phyloP scores from a whole-genome alignment of 2,113 vertebrate species.

The Ceyx margarethae region DNA sequence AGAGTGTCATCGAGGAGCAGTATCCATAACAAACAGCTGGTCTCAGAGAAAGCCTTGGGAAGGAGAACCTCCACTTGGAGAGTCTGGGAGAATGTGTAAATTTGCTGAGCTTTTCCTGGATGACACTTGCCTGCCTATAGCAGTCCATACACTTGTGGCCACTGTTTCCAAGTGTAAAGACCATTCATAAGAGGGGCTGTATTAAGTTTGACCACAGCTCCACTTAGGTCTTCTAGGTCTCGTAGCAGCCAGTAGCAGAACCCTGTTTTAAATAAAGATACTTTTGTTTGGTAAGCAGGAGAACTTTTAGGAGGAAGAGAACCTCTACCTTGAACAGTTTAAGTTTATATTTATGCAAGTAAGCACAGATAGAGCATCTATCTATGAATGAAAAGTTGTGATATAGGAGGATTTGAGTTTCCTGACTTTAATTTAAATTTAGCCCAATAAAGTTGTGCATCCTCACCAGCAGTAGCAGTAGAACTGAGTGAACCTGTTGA shows the following conservation, averaged over 20 bases:
- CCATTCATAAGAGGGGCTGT: neutral
- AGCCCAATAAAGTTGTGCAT: neutral
- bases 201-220: neutral
- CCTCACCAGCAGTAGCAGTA: neutral
- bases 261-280: neutral
- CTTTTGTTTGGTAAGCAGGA: neutral
- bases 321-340: neutral
- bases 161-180: neutral
- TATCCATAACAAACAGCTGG: neutral
- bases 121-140: neutral
- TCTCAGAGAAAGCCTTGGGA: neutral
- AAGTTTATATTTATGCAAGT: neutral
- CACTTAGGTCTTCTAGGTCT: neutral
- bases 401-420: neutral
- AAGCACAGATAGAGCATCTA: neutral
- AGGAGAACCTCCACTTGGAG: neutral
- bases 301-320: neutral
- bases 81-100: neutral
- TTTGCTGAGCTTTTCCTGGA: constrained; percentile 5
- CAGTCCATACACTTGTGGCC: neutral
- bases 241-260: neutral
- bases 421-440: neutral
- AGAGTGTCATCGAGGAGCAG: neutral
- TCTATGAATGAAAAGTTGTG: neutral
- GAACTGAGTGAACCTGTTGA: neutral